Evolutionary conservation across 1,140 invertebrate species (phyloP), one percentile per base, ranked within the genome.

Genomic region (Drosophila saltans): DNA sequence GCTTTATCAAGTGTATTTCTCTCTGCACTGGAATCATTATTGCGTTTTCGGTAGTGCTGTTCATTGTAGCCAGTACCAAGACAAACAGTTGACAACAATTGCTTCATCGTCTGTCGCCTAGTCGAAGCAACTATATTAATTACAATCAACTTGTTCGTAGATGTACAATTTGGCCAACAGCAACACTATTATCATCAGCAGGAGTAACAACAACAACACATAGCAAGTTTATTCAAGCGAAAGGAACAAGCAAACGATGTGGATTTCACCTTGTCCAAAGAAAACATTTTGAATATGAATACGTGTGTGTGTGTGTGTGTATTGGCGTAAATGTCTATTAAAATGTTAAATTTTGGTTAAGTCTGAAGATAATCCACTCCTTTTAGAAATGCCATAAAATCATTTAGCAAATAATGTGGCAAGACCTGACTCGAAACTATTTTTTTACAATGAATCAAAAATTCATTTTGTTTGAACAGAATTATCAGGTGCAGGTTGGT

Each of bases 131-230:
- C 73, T 78, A 76, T 78, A 78, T 75, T 78, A 78, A 78, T 78
- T 75, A 78, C 76, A 78, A 78, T 75, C 73, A 78, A 62, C 76
- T 78, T 75, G 76, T 52, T 52, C 21, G 21, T 69, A 68, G 76
- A 78, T 78, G 76, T 72, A 64, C 61, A 68, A 72, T 75, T 72
- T 73, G 41, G 57, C 40, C 75, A 73, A 68, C 45, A 75, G 28
- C 64, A 72, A 36, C 33, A 48, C 40, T 16, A 16, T 16, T 16
- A 16, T 16, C 75, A 73, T 61, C 45, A 75, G 28, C 64, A 72
- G 52, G 30, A 61, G 33, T 65, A 72, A 57, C 72, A 70, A 60
- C 26, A 56, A 24, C 71, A 69, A 67, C 40, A 67, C 40, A 33
- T 10, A 30, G 11, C 39, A 33, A 61, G 75, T 30, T 65, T 66